These are phyloP conservation scores for Dynastes tityus DNA, from an alignment of 2,888 invertebrate species.

Conservation along the genomic window DNA sequence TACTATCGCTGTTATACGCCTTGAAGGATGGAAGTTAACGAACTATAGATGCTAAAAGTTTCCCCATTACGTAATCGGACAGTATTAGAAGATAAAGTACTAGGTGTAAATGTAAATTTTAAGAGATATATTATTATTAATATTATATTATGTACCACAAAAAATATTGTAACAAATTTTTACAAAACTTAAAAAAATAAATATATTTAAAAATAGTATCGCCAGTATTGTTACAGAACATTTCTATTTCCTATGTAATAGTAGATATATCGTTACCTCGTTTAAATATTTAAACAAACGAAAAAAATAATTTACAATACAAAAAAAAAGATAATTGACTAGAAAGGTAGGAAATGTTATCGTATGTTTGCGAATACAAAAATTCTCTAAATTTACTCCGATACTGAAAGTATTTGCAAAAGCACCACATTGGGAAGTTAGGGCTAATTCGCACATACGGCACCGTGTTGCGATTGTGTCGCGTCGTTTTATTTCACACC, in stretches of 20 bases:
- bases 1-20: not conserved
- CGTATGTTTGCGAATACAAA: not conserved
- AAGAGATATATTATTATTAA: slow-evolving; percentile 40
- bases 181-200: slow-evolving; percentile 51
- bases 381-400: not conserved
- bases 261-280: not conserved
- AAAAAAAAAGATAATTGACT: slow-evolving; percentile 16
- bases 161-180: slow-evolving; percentile 45
- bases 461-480: too few species aligned
- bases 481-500: too few species aligned
- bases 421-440: too few species aligned
- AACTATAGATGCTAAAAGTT: not conserved
- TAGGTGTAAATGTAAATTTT: slow-evolving; percentile 47
- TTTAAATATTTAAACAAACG: not conserved
- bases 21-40: too few species aligned
- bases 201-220: slow-evolving; percentile 48
- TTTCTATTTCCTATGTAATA: not conserved
- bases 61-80: slow-evolving; percentile 42
- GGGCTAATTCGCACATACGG: too few species aligned
- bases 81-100: slow-evolving; percentile 46
- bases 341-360: slow-evolving; percentile 31
- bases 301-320: not conserved
- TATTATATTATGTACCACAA: slow-evolving; percentile 37
- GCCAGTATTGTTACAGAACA: slow-evolving; percentile 11
- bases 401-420: too few species aligned